These are phyloP conservation scores for Stomatorhinus ivindoensis DNA, from an alignment of 2,113 vertebrate genomes.

Conservation along the genomic window DNA sequence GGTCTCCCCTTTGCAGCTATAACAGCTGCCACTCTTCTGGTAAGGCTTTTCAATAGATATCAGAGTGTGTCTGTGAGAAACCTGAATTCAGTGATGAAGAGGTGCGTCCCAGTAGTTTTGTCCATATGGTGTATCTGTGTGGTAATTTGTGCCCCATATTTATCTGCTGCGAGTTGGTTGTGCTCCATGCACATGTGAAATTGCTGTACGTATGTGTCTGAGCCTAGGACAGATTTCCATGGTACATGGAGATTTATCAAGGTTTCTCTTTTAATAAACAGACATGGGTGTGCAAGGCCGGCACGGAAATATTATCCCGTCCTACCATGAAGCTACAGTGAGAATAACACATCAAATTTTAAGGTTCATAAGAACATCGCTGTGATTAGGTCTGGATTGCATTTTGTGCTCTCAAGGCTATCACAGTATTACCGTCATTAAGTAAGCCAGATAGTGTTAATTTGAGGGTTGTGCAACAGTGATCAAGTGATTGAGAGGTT, in stretches of 20 bases:
- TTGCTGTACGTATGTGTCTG: neutral
- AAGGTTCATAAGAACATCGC: neutral
- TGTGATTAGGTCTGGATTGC: neutral
- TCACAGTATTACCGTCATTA: neutral
- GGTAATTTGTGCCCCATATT: neutral
- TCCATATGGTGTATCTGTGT: neutral
- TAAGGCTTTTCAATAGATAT: neutral
- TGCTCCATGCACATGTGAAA: neutral
- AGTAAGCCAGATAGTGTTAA: neutral
- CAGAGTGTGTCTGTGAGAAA: too few relatives aligned
- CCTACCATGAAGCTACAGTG: neutral
- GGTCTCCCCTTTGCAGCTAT: neutral
- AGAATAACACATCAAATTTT: neutral
- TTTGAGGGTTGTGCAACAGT: neutral
- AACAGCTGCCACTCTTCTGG: neutral
- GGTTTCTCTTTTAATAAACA: neutral
- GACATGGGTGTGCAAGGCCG: neutral
- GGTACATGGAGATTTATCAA: neutral
- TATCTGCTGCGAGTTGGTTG: neutral
- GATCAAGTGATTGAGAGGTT: neutral
- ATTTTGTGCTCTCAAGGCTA: neutral
- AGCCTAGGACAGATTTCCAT: neutral
- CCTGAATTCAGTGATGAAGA: neutral
- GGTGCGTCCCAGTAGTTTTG: neutral
- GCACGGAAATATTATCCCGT: neutral